phyloP scores from a whole-genome alignment of 2,797 vertebrate genomes.

The Pseudotriccus pelzelni region DNA sequence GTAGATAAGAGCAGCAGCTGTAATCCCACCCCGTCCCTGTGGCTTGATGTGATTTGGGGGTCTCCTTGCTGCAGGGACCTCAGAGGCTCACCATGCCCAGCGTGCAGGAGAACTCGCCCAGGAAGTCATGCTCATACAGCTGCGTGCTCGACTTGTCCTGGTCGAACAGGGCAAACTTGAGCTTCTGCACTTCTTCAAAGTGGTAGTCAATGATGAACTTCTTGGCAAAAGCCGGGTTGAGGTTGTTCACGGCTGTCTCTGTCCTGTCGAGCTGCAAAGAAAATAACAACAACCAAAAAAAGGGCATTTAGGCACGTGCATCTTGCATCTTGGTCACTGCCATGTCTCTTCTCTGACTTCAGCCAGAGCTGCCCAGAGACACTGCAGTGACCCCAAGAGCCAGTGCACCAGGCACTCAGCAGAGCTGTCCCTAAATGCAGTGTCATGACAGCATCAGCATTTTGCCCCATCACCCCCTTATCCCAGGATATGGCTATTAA shows the following conservation, averaged over 20 bases:
- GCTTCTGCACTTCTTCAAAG: slow-evolving; percentile 97
- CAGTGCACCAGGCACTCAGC: not conserved
- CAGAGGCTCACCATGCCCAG: slow-evolving; percentile 85
- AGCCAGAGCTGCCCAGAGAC: not conserved
- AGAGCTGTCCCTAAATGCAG: not conserved
- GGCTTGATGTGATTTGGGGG: not conserved
- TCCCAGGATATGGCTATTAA: not conserved
- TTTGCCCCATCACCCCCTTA: not conserved
- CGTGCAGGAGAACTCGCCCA: slow-evolving; percentile 93
- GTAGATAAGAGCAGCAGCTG: not conserved
- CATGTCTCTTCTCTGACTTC: not conserved
- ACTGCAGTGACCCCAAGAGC: not conserved
- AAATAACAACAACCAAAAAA: not conserved
- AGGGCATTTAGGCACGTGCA: not conserved
- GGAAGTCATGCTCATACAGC: slow-evolving; percentile 95
- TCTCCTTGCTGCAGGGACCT: not conserved
- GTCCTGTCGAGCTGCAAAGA: slow-evolving; percentile 86
- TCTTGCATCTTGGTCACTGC: not conserved
- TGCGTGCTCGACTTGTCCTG: slow-evolving; percentile 95
- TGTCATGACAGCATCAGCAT: not conserved
- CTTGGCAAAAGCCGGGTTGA: slow-evolving; percentile 95
- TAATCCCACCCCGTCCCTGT: no score
- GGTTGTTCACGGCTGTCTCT: slow-evolving; percentile 95
- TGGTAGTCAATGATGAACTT: slow-evolving; percentile 96
- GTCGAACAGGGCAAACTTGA: slow-evolving; percentile 96